Evolutionary conservation across 2,797 vertebrate species (phyloP).

Genomic region (Gymnoscopelus microlampas): DNA sequence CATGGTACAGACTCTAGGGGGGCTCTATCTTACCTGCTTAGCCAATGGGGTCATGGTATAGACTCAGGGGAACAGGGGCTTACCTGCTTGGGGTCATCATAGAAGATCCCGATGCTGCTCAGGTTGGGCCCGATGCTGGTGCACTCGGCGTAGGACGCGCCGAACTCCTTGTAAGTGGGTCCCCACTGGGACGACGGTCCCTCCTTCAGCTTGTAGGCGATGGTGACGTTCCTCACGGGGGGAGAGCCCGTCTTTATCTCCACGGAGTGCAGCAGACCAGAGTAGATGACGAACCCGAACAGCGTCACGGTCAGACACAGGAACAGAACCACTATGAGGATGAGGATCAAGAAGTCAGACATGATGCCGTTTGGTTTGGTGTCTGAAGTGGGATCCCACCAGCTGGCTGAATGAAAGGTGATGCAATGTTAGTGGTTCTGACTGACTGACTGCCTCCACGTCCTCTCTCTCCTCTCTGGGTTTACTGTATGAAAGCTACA

Average conservation of each 20-base stretch:
- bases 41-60: too few relatives aligned
- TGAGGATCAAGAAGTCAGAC: constrained; percentile 85
- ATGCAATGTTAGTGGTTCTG: constrained; percentile 1
- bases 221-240: constrained; percentile 84
- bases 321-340: constrained; percentile 79
- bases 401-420: neutral
- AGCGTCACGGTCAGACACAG: constrained; percentile 83
- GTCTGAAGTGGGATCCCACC: too few relatives aligned
- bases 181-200: constrained; percentile 72
- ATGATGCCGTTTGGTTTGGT: too few relatives aligned
- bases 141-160: constrained; percentile 87
- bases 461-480: constrained; percentile 37
- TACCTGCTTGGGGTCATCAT: constrained; percentile 90
- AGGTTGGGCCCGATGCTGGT: constrained; percentile 91
- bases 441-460: constrained; percentile 2
- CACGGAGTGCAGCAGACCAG: constrained; percentile 88
- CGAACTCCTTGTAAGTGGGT: constrained; percentile 86
- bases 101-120: constrained; percentile 88
- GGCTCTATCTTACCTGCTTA: too few relatives aligned
- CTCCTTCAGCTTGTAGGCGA: constrained; percentile 93
- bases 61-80: constrained; percentile 23
- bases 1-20: too few relatives aligned
- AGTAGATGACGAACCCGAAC: constrained; percentile 85
- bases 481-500: neutral
- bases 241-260: constrained; percentile 89